Conservation (phyloP, 2,797 vertebrate species). For the Hippocampus kuda region DNA sequence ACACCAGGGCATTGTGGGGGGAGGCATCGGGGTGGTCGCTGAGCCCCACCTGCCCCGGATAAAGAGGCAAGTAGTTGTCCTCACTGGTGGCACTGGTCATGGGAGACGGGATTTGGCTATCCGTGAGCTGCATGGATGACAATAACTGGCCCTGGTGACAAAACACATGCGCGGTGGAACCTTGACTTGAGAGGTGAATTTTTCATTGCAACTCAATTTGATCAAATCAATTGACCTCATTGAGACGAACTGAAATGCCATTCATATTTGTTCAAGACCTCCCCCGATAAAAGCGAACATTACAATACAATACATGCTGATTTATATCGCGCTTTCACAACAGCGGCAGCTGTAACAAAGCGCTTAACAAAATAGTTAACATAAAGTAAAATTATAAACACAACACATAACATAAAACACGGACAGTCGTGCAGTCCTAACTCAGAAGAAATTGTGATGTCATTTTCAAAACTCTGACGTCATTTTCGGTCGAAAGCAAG, state of each 20-base stretch:
- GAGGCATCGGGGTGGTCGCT: slow-evolving; percentile 33
- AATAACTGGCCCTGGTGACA: slow-evolving; percentile 52
- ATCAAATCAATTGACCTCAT: neutral
- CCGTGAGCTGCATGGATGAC: slow-evolving; percentile 56
- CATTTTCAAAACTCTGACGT: no score
- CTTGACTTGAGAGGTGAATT: neutral
- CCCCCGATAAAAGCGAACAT: no score
- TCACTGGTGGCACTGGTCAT: slow-evolving; percentile 52
- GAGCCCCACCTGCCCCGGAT: slow-evolving; percentile 54
- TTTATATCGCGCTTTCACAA: no score
- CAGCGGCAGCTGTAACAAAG: no score
- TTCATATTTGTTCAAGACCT: no score
- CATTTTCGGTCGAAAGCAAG: no score
- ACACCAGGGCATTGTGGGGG: slow-evolving; percentile 51
- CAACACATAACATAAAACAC: no score
- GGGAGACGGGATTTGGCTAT: slow-evolving; percentile 56
- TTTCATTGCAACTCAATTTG: neutral
- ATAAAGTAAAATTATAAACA: no score
- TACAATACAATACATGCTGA: no score
- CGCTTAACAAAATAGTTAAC: no score
- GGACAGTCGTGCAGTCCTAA: no score
- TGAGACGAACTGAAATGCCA: neutral
- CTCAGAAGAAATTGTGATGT: no score
- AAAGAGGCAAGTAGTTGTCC: slow-evolving; percentile 73
- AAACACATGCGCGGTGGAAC: neutral